phyloP scores from a whole-genome alignment of 2,797 vertebrate genomes.

The Crocodylus rhombifer region DNA sequence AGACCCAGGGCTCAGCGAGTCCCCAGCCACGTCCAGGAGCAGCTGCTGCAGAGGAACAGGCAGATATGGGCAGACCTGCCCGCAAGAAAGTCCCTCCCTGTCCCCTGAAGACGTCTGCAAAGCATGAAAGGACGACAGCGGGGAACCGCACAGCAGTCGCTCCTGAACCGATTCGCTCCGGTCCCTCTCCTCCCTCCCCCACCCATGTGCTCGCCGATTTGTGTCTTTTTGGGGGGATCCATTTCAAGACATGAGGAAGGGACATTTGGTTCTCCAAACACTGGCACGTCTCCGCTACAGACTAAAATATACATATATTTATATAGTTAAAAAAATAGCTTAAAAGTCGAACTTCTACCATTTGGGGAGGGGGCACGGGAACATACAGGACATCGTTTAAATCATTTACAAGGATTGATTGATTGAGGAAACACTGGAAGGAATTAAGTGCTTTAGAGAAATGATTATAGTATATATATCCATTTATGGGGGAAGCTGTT shows the following conservation, averaged over 20 bases:
- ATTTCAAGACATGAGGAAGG: neutral
- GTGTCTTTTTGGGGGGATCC: neutral
- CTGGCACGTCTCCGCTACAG: conserved; percentile 63
- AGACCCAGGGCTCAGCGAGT: neutral
- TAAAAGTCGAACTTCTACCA: neutral
- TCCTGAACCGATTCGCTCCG: fast-evolving
- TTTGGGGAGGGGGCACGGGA: neutral
- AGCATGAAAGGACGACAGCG: neutral
- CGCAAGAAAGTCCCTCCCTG: neutral
- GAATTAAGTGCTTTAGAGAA: neutral
- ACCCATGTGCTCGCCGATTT: neutral
- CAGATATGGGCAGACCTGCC: neutral
- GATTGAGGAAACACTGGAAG: fast-evolving
- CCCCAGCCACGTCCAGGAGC: neutral
- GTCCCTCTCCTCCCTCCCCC: neutral
- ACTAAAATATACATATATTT: conserved; percentile 77
- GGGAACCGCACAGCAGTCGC: neutral
- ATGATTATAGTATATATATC: fast-evolving
- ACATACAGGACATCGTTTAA: neutral
- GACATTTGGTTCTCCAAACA: conserved; percentile 65
- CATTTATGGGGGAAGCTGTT: neutral
- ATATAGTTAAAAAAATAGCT: conserved; percentile 77
- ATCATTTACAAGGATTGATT: neutral
- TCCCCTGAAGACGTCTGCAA: neutral
- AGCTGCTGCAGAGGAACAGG: neutral